A percentile compares a stretch with the other conserved stretches of the same genome.
Evolutionary conservation across 2,113 vertebrate species (phyloP).

Genomic region (Cricetomys ansorgei): DNA sequence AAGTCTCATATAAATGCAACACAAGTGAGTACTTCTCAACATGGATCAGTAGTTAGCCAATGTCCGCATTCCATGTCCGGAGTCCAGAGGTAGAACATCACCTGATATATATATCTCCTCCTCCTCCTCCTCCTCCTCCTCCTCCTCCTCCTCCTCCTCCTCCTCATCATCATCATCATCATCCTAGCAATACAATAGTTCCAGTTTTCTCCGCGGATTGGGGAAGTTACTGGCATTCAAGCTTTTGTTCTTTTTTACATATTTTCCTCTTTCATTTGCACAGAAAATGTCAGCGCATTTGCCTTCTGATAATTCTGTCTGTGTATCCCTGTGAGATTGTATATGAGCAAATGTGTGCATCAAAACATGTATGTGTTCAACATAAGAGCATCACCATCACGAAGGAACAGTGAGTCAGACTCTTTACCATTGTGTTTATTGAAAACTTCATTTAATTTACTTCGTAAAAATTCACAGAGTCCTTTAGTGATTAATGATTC

Average conservation of each 20-base stretch:
- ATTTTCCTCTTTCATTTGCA: not conserved
- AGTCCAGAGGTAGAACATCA: not conserved
- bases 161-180: no score
- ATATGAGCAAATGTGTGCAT: not conserved
- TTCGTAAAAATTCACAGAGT: slow-evolving; percentile 13
- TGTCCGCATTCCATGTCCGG: not conserved
- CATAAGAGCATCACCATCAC: not conserved
- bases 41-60: not conserved
- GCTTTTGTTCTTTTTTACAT: not conserved
- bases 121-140: no score
- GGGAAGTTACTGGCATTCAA: not conserved
- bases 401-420: not conserved
- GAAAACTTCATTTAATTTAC: slow-evolving; percentile 45
- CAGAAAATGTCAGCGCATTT: not conserved
- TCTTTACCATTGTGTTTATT: slow-evolving; percentile 57
- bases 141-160: no score
- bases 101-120: not conserved
- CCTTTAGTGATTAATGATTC: not conserved
- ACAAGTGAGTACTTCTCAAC: not conserved
- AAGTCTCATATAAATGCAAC: not conserved
- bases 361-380: not conserved
- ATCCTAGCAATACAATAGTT: not conserved
- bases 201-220: not conserved
- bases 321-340: not conserved
- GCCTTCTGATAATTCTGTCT: not conserved